phyloP scores from a whole-genome alignment of 2,888 invertebrate genomes.

The Fragum whitleyi region DNA sequence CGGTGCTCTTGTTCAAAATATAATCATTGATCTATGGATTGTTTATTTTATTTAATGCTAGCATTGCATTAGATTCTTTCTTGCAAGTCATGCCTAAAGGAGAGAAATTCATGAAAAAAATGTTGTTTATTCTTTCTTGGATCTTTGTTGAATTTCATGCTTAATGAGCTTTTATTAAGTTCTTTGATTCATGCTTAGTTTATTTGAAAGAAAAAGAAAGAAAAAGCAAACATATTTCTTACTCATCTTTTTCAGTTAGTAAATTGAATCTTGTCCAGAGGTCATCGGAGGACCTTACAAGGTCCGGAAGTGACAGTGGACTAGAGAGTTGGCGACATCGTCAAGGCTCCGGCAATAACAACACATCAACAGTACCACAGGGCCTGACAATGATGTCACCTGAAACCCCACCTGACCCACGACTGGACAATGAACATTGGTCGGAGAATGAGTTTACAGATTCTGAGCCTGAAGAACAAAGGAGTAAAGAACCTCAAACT shows the following conservation, averaged over 20 bases:
- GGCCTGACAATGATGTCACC: conserved; percentile 79
- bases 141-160: no score
- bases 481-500: conserved; percentile 52
- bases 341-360: conserved; percentile 72
- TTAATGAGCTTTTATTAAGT: no score
- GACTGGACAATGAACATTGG: conserved; percentile 89
- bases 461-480: conserved; percentile 74
- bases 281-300: conserved; percentile 62
- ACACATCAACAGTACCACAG: conserved; percentile 74
- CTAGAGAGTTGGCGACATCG: conserved; percentile 78
- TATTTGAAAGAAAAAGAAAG: no score
- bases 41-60: no score
- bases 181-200: no score
- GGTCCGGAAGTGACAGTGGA: conserved; percentile 66
- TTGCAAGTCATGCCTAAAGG: no score
- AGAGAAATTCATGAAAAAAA: no score
- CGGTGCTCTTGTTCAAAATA: no score
- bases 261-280: conserved; percentile 63
- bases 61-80: no score
- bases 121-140: no score
- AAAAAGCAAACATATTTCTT: no score
- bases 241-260: conserved; percentile 45
- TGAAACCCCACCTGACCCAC: conserved; percentile 70
- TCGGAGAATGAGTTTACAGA: conserved; percentile 94
- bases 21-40: no score